A percentile compares a stretch with the other conserved stretches of the same genome.
These are phyloP conservation scores for Apus apus DNA, from an alignment of 2,113 vertebrate genomes.

Conservation along the genomic window DNA sequence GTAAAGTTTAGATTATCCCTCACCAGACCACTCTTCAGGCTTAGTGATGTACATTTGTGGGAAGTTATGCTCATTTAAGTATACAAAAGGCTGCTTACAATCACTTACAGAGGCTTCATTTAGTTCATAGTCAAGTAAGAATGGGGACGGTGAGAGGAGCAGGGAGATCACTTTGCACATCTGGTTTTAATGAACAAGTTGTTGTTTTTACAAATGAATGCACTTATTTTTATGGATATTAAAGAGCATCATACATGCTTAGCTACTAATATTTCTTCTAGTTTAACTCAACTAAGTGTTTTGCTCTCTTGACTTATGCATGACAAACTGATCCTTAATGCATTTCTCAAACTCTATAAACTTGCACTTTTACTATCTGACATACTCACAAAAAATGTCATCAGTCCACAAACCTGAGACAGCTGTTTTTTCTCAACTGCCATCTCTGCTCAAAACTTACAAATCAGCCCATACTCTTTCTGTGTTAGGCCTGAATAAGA, in stretches of 20 bases:
- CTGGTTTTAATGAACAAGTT: neutral
- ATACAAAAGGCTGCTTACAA: neutral
- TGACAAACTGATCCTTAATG: neutral
- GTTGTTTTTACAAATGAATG: neutral
- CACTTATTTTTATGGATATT: neutral
- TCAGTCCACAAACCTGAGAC: neutral
- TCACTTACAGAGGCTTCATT: neutral
- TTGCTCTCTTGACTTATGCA: neutral
- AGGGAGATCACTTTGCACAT: neutral
- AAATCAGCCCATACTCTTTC: neutral
- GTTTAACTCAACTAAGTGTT: neutral
- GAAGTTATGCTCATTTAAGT: neutral
- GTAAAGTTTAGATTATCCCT: neutral
- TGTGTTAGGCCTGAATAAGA: neutral
- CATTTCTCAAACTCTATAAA: neutral
- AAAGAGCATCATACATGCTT: neutral
- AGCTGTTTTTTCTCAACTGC: conserved; percentile 2
- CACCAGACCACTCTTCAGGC: neutral
- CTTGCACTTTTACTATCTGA: neutral
- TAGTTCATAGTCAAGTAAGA: neutral
- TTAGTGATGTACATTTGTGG: neutral
- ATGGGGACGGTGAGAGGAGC: neutral
- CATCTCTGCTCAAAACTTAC: neutral
- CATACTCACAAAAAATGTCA: neutral
- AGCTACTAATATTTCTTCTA: neutral